Conservation (phyloP, 2,113 vertebrate species). For the Aphyosemion australe region DNA sequence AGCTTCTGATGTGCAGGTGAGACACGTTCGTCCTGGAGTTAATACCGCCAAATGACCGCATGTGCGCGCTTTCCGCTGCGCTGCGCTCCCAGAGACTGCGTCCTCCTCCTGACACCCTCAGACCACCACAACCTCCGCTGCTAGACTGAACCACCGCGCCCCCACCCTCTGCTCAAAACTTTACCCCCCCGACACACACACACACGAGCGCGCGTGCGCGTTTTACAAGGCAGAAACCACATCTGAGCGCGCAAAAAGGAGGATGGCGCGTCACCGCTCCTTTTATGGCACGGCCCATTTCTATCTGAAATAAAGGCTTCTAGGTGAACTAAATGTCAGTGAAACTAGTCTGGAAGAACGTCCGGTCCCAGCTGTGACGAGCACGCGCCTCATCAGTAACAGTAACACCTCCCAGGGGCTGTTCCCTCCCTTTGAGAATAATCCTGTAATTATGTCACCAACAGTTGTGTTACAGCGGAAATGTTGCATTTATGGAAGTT, state of each 20-base stretch:
- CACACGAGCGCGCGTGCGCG: slow-evolving; percentile 21
- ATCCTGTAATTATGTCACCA: slow-evolving; percentile 60
- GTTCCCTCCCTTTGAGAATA: slow-evolving; percentile 45
- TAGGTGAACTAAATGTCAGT: slow-evolving; percentile 20
- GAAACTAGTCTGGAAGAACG: too few species aligned
- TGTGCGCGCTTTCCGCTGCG: slow-evolving; percentile 15
- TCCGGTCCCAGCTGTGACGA: too few species aligned
- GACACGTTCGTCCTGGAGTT: slow-evolving; percentile 24
- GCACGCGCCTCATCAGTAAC: too few species aligned
- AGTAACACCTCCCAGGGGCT: too few species aligned
- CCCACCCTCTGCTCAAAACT: slow-evolving; percentile 61
- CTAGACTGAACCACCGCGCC: slow-evolving; percentile 42
- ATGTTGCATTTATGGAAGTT: background rate
- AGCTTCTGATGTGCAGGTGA: slow-evolving; percentile 55
- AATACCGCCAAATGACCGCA: background rate
- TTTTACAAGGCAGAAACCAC: slow-evolving; percentile 48
- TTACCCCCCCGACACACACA: slow-evolving; percentile 47
- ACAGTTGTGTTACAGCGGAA: slow-evolving; percentile 50
- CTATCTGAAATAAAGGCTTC: slow-evolving; percentile 36
- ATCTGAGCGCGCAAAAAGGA: slow-evolving; percentile 61
- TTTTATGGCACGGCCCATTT: slow-evolving; percentile 50
- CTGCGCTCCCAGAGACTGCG: slow-evolving; percentile 9
- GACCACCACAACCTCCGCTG: slow-evolving; percentile 43
- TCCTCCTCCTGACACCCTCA: slow-evolving; percentile 51
- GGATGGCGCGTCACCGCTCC: slow-evolving; percentile 66